phyloP scores from a whole-genome alignment of 2,797 vertebrate genomes.

The Thripadectes ignobilis region DNA sequence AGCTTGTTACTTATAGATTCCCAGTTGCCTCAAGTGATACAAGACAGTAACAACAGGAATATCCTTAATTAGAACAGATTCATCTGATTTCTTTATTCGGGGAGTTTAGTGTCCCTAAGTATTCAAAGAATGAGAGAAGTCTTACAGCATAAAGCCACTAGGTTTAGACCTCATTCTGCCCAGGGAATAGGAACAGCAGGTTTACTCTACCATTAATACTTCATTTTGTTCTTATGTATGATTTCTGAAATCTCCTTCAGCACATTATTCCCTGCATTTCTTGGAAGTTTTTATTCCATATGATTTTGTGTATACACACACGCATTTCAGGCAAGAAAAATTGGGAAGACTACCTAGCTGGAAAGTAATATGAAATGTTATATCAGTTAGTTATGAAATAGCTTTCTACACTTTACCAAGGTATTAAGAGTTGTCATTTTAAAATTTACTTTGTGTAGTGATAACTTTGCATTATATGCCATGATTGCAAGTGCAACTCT shows the following conservation, averaged over 20 bases:
- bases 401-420: neutral
- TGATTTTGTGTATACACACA: neutral
- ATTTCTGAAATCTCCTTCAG: neutral
- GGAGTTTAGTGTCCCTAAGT: neutral
- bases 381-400: neutral
- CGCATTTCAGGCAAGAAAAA: neutral
- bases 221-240: neutral
- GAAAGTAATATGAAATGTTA: neutral
- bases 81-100: constrained; percentile 3
- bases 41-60: constrained; percentile 42
- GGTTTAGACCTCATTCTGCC: neutral
- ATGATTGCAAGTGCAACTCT: neutral
- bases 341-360: neutral
- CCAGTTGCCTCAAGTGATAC: constrained; percentile 50
- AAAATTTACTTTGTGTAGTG: neutral
- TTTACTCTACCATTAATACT: neutral
- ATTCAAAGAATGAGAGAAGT: neutral
- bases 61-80: constrained; percentile 47
- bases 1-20: constrained; percentile 57
- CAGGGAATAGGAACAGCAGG: neutral
- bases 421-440: neutral
- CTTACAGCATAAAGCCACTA: neutral
- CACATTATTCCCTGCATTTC: neutral
- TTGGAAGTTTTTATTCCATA: neutral
- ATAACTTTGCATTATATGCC: neutral